phyloP scores from a whole-genome alignment of 2,113 vertebrate species.

The Cephalopholis sonnerati region DNA sequence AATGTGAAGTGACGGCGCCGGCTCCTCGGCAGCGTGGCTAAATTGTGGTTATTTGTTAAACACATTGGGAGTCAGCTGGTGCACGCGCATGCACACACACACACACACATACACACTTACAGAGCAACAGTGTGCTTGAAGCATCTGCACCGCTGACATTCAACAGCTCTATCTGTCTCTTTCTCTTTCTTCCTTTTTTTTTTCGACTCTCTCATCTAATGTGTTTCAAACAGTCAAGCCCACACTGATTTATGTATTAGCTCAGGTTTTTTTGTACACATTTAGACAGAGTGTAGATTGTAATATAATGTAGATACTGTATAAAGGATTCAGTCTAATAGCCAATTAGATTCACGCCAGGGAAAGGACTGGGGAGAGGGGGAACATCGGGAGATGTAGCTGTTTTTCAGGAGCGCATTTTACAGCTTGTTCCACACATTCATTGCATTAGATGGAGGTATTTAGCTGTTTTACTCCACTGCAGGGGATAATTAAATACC shows the following conservation, averaged over 20 bases:
- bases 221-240: constrained; percentile 38
- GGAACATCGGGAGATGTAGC: not conserved
- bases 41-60: constrained; percentile 98
- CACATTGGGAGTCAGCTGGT: constrained; percentile 92
- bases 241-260: constrained; percentile 1
- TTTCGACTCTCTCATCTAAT: constrained; percentile 25
- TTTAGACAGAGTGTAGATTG: constrained; percentile 13
- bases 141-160: constrained; percentile 72
- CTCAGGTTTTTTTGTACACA: not conserved
- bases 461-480: constrained; percentile 20
- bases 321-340: constrained; percentile 9
- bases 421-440: not conserved
- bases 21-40: constrained; percentile 92
- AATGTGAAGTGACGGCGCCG: constrained; percentile 95
- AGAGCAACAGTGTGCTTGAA: constrained; percentile 54
- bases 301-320: constrained; percentile 21
- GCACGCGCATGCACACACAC: constrained; percentile 44
- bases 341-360: constrained; percentile 27
- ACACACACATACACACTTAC: constrained; percentile 36
- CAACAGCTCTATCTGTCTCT: constrained; percentile 64
- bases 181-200: constrained; percentile 27
- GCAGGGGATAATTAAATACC: not conserved
- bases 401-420: constrained; percentile 14
- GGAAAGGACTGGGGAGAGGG: not conserved
- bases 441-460: not conserved